A percentile compares a stretch with the other conserved stretches of the same genome.
These are phyloP conservation scores for Sarcophaga peregrina DNA, from an alignment of 1,140 invertebrate genomes.

Conservation along the genomic window DNA sequence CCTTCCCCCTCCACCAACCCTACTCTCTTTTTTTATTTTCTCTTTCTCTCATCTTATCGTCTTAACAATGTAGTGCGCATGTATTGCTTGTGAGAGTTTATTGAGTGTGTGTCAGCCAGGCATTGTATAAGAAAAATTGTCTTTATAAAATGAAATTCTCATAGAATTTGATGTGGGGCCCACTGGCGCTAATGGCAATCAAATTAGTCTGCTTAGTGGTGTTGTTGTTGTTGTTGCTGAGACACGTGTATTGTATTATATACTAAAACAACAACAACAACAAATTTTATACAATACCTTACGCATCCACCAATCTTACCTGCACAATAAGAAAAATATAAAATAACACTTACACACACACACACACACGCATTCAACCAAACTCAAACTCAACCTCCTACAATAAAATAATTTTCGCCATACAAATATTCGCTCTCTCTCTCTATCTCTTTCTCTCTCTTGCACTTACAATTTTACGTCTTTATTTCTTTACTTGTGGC, in stretches of 20 bases:
- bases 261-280: not conserved
- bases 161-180: conserved; percentile 30
- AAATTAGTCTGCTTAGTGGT: conserved; percentile 21
- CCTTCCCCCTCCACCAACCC: too few species aligned
- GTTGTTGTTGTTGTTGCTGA: not conserved
- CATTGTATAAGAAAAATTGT: not conserved
- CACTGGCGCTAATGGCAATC: conserved; percentile 36
- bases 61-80: too few species aligned
- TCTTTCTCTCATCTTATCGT: too few species aligned
- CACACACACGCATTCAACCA: too few species aligned
- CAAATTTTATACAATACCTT: conserved; percentile 21
- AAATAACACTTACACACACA: not conserved
- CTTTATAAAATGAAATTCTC: conserved; percentile 4
- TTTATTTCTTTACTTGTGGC: too few species aligned
- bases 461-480: too few species aligned
- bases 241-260: conserved; percentile 48
- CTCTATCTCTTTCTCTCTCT: too few species aligned
- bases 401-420: too few species aligned
- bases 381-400: too few species aligned
- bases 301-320: conserved; percentile 66
- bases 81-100: too few species aligned
- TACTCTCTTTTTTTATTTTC: too few species aligned
- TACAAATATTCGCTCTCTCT: too few species aligned
- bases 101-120: not conserved
- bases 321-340: conserved; percentile 54